Base-by-base conservation (phyloP, 2,797 vertebrate genomes). In the Spea hammondii region DNA sequence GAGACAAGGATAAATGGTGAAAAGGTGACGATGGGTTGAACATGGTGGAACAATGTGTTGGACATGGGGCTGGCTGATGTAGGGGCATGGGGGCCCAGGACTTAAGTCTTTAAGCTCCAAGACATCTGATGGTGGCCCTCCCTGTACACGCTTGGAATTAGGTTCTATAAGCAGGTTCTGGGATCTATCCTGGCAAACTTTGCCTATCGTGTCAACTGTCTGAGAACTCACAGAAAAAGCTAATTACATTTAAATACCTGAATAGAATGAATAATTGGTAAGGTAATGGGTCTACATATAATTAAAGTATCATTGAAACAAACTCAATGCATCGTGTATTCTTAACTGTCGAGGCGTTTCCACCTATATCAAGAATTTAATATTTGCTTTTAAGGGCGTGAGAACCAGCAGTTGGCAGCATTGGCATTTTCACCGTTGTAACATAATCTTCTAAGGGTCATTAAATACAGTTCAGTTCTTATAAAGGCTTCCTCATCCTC, bases 311-410 rank as follows among this genome's bases (percentile, higher is more conserved):
- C n/a, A 59, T 17, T 46, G 71, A 59, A 46, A 17, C 57, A 64
- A 6, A 6, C 10, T 45, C 8, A 65, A 65, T 45, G 44, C 12
- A 57, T 57, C 55, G 11, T 57, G 32, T 47, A 5, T 65, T 4
- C 64, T 65, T 45, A 6, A 9, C 12, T 64, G 64, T 1, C 12
- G 64, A 13, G 64, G 9, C 32, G 32, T 65, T 69, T 8, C 48
- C 14, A 69, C 17, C 49, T 8, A 4, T 6, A 32, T 69, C 13
- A 69, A 2, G 6, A 69, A 50, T 49, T 13, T 14, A 53, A 65
- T 73, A 70, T 77, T 62, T 70, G 55, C 48, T 10, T 11, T 17
- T 46, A n/a, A 12, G 14, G 54, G 64, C 44, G 70, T 68, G 77
- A 67, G 70, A 73, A 74, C 13, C 8, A 7, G 45, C 32, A 12